Conservation (phyloP, 23 tunicate species). For the Styela plicata region DNA sequence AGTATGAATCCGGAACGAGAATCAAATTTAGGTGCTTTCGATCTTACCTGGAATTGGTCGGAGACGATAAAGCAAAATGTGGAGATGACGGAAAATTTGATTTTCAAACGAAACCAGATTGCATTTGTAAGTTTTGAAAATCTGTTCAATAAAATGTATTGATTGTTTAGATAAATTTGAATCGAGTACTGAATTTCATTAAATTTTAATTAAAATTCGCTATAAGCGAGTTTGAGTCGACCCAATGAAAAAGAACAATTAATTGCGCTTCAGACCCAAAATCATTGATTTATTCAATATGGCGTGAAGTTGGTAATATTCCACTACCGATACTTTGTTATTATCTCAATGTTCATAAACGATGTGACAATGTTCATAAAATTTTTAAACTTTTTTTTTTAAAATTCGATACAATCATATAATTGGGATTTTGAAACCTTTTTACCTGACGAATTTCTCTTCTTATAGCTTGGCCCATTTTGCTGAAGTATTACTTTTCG, state of each 20-base stretch:
- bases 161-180: neutral
- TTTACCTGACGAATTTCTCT: too few species aligned
- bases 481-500: too few species aligned
- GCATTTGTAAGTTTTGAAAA: neutral
- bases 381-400: too few species aligned
- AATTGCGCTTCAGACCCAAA: too few species aligned
- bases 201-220: neutral
- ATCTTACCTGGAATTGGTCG: neutral
- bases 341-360: too few species aligned
- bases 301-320: neutral
- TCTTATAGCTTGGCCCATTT: too few species aligned
- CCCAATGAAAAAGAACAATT: too few species aligned
- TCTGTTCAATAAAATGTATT: neutral
- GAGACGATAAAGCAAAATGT: neutral
- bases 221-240: neutral
- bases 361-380: too few species aligned
- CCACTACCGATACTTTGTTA: too few species aligned
- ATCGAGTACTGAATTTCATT: neutral
- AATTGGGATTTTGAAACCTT: too few species aligned
- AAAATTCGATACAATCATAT: too few species aligned
- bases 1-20: neutral
- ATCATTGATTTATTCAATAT: too few species aligned
- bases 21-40: neutral
- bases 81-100: conserved; percentile 3
- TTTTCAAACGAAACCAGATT: neutral